Evolutionary conservation across 2,888 invertebrate genomes (phyloP), one percentile per base, ranked within the genome.

Genomic region (Sesamia inferens): DNA sequence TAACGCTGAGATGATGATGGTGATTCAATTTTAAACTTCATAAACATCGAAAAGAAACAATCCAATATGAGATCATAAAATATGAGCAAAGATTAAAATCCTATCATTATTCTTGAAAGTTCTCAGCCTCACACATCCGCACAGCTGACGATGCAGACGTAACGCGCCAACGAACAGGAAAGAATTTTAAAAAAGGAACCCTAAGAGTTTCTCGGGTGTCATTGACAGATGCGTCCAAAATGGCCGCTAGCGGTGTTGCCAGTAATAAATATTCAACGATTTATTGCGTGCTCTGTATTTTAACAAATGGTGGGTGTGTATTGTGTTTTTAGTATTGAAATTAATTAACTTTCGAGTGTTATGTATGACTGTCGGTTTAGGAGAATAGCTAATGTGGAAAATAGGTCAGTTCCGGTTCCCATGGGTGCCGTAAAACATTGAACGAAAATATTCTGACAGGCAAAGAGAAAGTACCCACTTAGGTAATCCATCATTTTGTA

Each of bases 181-280:
- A 87, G 83, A 88, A 87, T 87, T 84, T 86, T 83, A 86, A 89
- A 90, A 90, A 90, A 89, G 82, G 87, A 90, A 88, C 77, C 79
- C 83, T 78, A 77, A 79, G 65, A 65, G 81, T 87, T 87, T 89
- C 89, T 90, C 89, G 88, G 86, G 86, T 89, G 90, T 89, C 88
- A 86, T 81, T 89, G 91, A 91, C 91, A 92, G 89, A 90, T 91
- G 92, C 76, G 84, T 81, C 79, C 85, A 90, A 90, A 88, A 91
- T 90, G 89, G 90, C 89, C 84, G 84, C 77, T 62, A 31, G 76
- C 42, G 72, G 82, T 85, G 87, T 88, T 88, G 78, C 87, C 85
- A 86, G 85, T 78, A 77, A 82, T 84, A 86, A 87, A 87, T 87
- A 87, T 86, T 82, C 79, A 79, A 81, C 76, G 77, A 87, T 86